Evolutionary conservation across 1,140 invertebrate species (phyloP), one percentile per base, ranked within the genome.

Genomic region (Periplaneta americana): DNA sequence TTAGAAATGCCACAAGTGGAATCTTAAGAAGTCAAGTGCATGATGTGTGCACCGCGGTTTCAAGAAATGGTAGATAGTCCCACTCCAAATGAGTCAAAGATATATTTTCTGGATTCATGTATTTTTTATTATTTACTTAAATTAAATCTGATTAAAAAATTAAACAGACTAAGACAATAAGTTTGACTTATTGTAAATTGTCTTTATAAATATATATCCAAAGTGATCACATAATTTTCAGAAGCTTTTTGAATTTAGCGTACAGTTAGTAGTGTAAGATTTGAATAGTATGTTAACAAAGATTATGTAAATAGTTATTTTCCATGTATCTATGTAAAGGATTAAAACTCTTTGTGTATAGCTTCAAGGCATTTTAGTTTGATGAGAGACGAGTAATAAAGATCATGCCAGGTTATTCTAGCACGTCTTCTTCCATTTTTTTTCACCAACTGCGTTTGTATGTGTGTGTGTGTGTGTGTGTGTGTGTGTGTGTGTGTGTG

Each of bases 261-360:
- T 34, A 35, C 15, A 32, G 35, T 35, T 34, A 35, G 17, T 77
- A 77, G 33, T 36, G 76, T 78, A 78, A 78, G 36, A 39, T 78
- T 78, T 78, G 35, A 18, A 78, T 78, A 78, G 37, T 78, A 35
- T 31, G 37, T 78, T n/a, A 22, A 78, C n/a, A 31, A 34, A 78
- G 36, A 36, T 36, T 36, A 78, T 78, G 76, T 78, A 78, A 35
- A 78, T 78, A 78, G 35, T 34, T 78, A 78, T 39, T 78, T 78
- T 78, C 28, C 76, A 78, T 78, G 76, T 78, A 78, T 78, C 76
- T 78, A 78, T 78, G 76, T 78, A 78, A 78, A 78, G 76, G 76
- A 34, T 35, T 28, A n/a, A n/a, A 39, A 34, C n/a, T 34, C 28
- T 78, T 36, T 36, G 36, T 78, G 76, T 78, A 78, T 78, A 78